These are phyloP conservation scores for Schizothorax lantsangensis DNA, from an alignment of 2,797 vertebrate genomes.

Conservation along the genomic window DNA sequence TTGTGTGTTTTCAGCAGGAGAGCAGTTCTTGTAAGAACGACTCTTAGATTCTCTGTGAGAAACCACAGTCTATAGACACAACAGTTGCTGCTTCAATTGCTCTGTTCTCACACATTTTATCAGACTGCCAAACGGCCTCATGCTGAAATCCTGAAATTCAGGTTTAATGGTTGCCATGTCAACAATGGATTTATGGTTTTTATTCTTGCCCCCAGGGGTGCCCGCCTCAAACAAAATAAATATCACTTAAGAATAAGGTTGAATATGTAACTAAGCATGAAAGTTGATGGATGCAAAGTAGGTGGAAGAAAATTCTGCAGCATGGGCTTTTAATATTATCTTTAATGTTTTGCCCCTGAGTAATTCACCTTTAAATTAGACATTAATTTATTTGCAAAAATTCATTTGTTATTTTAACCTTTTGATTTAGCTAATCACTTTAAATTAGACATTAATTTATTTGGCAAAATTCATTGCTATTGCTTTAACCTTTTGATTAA, in stretches of 20 bases:
- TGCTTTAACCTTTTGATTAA: constrained; percentile 11
- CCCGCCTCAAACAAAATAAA: constrained; percentile 71
- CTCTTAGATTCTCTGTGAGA: constrained; percentile 57
- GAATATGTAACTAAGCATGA: constrained; percentile 71
- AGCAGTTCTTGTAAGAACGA: constrained; percentile 33
- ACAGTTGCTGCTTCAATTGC: constrained; percentile 66
- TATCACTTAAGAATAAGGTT: constrained; percentile 69
- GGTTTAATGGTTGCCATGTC: constrained; percentile 74
- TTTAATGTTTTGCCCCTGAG: constrained; percentile 19
- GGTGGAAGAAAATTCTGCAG: constrained; percentile 44
- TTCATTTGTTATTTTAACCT: background rate
- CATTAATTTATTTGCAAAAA: constrained; percentile 15
- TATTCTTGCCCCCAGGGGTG: constrained; percentile 67
- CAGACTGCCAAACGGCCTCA: constrained; percentile 58
- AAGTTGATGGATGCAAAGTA: constrained; percentile 60
- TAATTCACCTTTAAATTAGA: constrained; percentile 42
- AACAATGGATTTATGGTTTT: constrained; percentile 71
- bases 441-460: background rate
- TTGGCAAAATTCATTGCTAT: background rate
- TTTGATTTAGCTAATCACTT: background rate
- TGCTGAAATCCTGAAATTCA: constrained; percentile 67
- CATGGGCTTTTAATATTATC: constrained; percentile 41
- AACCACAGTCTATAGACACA: constrained; percentile 65
- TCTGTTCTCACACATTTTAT: constrained; percentile 65
- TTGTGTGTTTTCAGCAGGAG: constrained; percentile 50